A percentile compares a stretch with the other conserved stretches of the same genome.
Conservation (phyloP, 2,797 vertebrate species). For the Delichon dasypus region DNA sequence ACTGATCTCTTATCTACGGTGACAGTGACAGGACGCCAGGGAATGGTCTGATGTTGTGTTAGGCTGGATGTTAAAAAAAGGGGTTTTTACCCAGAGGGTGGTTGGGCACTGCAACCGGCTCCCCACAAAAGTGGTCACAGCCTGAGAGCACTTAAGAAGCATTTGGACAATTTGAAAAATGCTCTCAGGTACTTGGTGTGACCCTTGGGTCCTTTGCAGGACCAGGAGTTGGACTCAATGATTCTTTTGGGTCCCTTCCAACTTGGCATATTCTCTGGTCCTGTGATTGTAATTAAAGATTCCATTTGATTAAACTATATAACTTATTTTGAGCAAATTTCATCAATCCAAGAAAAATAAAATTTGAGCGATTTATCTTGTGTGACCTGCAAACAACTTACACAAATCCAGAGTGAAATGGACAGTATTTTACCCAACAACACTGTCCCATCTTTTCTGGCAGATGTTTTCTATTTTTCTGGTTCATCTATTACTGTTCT, state of each 20-base stretch:
- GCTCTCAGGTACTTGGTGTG: fast-evolving
- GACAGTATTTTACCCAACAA: not conserved
- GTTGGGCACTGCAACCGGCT: not conserved
- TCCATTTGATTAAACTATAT: not conserved
- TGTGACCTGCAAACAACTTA: not conserved
- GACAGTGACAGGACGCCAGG: not conserved
- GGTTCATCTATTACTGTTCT: slow-evolving; percentile 34
- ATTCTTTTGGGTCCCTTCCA: not conserved
- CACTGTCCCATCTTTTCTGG: slow-evolving; percentile 23
- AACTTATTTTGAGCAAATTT: slow-evolving; percentile 17
- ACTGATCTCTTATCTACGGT: not conserved
- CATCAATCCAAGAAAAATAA: not conserved
- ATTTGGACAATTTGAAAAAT: not conserved
- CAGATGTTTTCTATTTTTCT: slow-evolving; percentile 36
- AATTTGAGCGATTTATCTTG: not conserved
- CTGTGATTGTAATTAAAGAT: not conserved
- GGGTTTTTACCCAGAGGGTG: too few species aligned
- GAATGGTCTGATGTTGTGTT: not conserved
- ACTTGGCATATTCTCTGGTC: not conserved
- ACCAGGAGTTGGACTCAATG: not conserved
- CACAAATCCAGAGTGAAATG: not conserved
- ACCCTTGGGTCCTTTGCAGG: not conserved
- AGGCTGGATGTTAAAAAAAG: not conserved
- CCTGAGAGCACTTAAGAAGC: not conserved
- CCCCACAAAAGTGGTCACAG: not conserved